Conservation (phyloP, 2,113 vertebrate species). For the Patagioenas fasciata region DNA sequence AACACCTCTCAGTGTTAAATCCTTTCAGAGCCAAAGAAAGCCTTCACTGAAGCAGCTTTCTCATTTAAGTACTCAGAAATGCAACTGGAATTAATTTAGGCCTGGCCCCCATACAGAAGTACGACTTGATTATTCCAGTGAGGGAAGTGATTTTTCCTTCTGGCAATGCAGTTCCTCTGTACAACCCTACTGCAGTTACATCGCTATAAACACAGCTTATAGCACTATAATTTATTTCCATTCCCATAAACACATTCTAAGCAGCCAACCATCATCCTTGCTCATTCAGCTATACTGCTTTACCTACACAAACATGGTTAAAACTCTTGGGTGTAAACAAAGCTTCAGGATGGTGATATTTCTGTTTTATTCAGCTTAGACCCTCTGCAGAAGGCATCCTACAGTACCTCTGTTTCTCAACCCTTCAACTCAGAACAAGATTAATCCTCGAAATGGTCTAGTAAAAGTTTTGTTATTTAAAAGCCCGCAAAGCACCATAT, state of each 20-base stretch:
- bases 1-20: background rate
- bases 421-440: background rate
- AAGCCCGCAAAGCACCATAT: background rate
- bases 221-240: background rate
- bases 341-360: background rate
- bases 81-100: slow-evolving; percentile 37
- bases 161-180: background rate
- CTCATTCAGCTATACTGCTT: background rate
- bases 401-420: background rate
- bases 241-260: slow-evolving; percentile 22
- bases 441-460: background rate
- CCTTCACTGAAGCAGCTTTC: background rate
- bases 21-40: background rate
- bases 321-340: background rate
- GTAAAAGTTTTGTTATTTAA: background rate
- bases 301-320: background rate
- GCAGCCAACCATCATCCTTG: background rate
- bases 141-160: slow-evolving; percentile 5
- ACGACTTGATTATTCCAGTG: slow-evolving; percentile 1
- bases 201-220: background rate
- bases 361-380: background rate
- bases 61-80: background rate
- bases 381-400: background rate
- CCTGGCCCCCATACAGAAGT: background rate
- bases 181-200: background rate